Conservation (phyloP, 2,888 invertebrate species). For the Dolichomitus sp. region DNA sequence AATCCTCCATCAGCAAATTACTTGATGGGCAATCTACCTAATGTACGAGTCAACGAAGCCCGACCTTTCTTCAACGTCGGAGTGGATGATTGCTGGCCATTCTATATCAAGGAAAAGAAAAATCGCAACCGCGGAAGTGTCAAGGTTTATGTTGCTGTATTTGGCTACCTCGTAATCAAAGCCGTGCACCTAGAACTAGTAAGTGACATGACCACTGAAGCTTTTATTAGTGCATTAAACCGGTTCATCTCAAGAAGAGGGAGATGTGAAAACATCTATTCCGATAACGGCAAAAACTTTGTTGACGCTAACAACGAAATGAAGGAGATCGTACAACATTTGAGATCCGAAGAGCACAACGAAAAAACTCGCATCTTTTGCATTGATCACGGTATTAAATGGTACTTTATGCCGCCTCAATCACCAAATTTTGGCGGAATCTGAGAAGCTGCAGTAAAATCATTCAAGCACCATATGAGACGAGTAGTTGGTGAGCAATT, state of each 20-base stretch:
- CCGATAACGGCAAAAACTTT: conserved; percentile 68
- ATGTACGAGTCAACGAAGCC: no score
- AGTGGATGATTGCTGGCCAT: no score
- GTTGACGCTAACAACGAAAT: conserved; percentile 66
- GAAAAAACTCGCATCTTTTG: conserved; percentile 3
- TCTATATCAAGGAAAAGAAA: no score
- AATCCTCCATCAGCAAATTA: no score
- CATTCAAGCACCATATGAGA: conserved; percentile 9
- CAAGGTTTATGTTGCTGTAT: no score
- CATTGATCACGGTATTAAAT: conserved; percentile 31
- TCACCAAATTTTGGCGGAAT: conserved; percentile 56
- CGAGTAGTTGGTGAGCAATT: conserved; percentile 5
- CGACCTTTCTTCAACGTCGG: no score
- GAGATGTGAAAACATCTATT: conserved; percentile 48
- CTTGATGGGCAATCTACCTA: no score
- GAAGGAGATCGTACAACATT: conserved; percentile 20
- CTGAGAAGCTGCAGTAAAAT: conserved; percentile 42
- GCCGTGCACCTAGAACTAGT: conserved; percentile 66
- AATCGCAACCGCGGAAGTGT: no score
- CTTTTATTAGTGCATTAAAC: conserved; percentile 62
- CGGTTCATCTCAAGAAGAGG: conserved; percentile 59
- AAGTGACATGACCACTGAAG: conserved; percentile 65
- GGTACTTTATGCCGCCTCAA: conserved; percentile 55
- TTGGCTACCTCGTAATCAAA: conserved; percentile 49
- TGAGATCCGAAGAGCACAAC: conserved; percentile 23